Base-by-base conservation (phyloP, 2,888 invertebrate genomes). In the Neoscelio sp. region DNA sequence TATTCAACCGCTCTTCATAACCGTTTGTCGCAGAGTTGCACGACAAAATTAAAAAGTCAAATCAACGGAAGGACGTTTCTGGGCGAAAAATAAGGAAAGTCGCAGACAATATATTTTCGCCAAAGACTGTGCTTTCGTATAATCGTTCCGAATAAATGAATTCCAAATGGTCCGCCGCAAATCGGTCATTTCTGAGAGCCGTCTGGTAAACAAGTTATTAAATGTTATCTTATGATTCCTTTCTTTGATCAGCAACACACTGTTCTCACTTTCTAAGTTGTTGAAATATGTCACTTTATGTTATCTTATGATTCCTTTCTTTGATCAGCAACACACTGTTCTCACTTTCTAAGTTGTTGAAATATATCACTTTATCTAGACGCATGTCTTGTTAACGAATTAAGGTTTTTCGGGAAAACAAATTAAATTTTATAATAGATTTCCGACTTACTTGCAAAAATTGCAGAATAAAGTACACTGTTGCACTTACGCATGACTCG, bases 41-140 rank as follows among this genome's bases (percentile, higher is more conserved):
- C 64, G 64, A 42, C 44, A 18, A 65, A 70, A 77, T 77, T 77
- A 77, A 77, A 77, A 77, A 70, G 77, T 77, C 77, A 77, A 77
- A 70, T 70, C 56, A 64, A 58, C 58, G 18, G 23, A 18, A 58
- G 62, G 70, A 70, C 40, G 58, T 35, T 67, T 44, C 15, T 6
- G 10, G 28, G 35, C 15, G 52, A 38, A 64, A 70, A 77, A 70
- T 64, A 64, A 70, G 54, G 44, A 62, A 54, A 13, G 18, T 17
- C 56, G 15, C 5, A 50, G 46, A 76, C 26, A 54, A 52, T 76
- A 68, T 76, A 26, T 50, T 65, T 65, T 35, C 42, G 18, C 48
- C 15, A 48, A 17, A 33, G 38, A 52, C 20, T 23, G 15, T 12
- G n/a, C 20, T 20, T 26, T 17, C 50, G 67, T 10, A 52, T 60